Evolutionary conservation across 23 tunicate genomes (phyloP).

Genomic region (Pegea sp.): DNA sequence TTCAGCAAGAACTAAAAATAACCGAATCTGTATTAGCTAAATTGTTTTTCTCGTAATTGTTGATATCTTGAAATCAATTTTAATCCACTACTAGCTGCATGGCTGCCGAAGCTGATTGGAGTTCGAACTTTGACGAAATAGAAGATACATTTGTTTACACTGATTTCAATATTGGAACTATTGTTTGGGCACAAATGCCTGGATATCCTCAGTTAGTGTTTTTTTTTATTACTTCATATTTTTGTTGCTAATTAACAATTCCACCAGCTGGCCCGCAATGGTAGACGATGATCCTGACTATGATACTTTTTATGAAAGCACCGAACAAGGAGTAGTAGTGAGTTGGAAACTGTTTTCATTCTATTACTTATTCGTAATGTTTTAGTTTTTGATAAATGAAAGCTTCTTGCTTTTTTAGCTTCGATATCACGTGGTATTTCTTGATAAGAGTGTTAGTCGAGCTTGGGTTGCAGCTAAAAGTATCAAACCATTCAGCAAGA

Average conservation of each 20-base stretch:
- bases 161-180: constrained; percentile 47
- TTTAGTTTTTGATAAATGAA: background rate
- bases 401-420: constrained; percentile 9
- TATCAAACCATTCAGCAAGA: constrained; percentile 21
- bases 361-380: background rate
- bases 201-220: constrained; percentile 65
- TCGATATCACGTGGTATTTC: constrained; percentile 78
- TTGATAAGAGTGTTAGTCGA: constrained; percentile 69
- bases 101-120: constrained; percentile 68
- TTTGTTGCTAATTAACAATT: background rate
- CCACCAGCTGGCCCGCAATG: constrained; percentile 89
- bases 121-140: constrained; percentile 4
- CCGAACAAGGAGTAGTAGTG: constrained; percentile 52
- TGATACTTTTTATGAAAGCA: constrained; percentile 47
- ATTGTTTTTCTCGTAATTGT: no score
- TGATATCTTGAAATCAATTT: no score
- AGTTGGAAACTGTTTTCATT: background rate
- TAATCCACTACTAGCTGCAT: no score
- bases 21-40: no score
- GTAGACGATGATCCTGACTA: constrained; percentile 74
- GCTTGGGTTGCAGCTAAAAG: constrained; percentile 40
- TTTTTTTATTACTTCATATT: constrained; percentile 1
- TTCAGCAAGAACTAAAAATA: no score
- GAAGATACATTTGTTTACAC: constrained; percentile 50
- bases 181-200: constrained; percentile 86